A percentile compares a stretch with the other conserved stretches of the same genome.
Conservation (phyloP, 2,888 invertebrate genomes). For the Chloroclystis v-ata region DNA sequence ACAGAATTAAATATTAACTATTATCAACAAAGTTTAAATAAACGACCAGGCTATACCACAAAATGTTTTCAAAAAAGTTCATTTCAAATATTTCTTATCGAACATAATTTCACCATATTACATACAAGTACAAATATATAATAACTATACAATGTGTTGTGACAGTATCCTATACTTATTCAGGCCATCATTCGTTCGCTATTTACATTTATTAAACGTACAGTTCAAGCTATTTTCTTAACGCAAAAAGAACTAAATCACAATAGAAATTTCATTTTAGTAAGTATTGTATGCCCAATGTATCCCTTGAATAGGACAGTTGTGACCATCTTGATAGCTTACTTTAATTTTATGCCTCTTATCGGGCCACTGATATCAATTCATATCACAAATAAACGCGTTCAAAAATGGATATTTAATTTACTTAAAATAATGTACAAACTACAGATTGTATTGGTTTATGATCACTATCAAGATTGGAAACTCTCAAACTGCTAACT, state of each 20-base stretch:
- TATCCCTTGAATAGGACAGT: slow-evolving; percentile 27
- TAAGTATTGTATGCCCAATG: slow-evolving; percentile 60
- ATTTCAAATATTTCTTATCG: slow-evolving; percentile 47
- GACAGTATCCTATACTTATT: slow-evolving; percentile 47
- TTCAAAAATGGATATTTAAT: too few relatives aligned
- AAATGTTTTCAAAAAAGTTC: slow-evolving; percentile 44
- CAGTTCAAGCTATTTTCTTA: slow-evolving; percentile 40
- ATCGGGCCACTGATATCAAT: too few relatives aligned
- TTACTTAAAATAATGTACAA: too few relatives aligned
- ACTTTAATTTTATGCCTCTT: too few relatives aligned
- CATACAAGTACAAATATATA: slow-evolving; percentile 58
- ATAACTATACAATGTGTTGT: slow-evolving; percentile 48
- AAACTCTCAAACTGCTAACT: slow-evolving; percentile 12
- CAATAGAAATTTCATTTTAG: slow-evolving; percentile 30
- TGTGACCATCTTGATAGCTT: slow-evolving; percentile 10
- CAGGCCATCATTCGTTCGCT: slow-evolving; percentile 68
- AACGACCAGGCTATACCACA: slow-evolving; percentile 28
- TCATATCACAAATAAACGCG: too few relatives aligned
- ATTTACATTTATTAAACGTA: slow-evolving; percentile 55
- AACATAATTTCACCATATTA: slow-evolving; percentile 62
- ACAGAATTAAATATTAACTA: slow-evolving; percentile 17
- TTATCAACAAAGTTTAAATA: slow-evolving; percentile 13
- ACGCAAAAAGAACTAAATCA: slow-evolving; percentile 35
- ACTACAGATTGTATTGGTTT: too few relatives aligned
- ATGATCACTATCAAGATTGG: slow-evolving; percentile 16